phyloP scores from a whole-genome alignment of 2,113 vertebrate genomes.

The Pteronura brasiliensis region DNA sequence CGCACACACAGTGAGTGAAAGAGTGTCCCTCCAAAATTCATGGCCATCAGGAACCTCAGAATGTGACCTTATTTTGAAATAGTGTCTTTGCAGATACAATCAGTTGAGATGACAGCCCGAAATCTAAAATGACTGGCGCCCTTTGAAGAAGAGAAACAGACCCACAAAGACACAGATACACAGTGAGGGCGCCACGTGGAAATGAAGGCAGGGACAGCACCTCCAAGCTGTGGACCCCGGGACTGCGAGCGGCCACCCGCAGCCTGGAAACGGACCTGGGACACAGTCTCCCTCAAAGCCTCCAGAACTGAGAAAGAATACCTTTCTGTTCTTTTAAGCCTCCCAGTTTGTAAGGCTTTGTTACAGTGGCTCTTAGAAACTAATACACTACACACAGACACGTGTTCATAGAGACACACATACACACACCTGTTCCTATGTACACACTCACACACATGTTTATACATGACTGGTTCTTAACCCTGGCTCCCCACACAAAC shows the following conservation, averaged over 20 bases:
- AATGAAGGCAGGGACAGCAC: neutral
- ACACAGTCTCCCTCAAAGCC: neutral
- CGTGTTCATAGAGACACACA: neutral
- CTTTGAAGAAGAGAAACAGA: neutral
- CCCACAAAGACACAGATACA: neutral
- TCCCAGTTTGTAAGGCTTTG: neutral
- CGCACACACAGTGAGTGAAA: no score
- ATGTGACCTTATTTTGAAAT: no score
- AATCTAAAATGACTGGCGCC: neutral
- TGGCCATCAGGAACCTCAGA: neutral
- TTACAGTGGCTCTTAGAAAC: neutral
- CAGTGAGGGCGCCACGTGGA: rapidly evolving
- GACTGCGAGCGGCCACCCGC: no score
- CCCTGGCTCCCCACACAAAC: neutral
- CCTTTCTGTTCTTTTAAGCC: neutral
- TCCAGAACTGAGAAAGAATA: neutral
- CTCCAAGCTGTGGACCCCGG: neutral
- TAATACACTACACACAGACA: neutral
- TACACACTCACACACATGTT: no score
- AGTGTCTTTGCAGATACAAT: no score
- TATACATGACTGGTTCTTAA: neutral
- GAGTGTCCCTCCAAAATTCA: neutral
- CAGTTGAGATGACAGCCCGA: neutral
- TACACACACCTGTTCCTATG: rapidly evolving
- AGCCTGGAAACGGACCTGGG: rapidly evolving